Evolutionary conservation across 92 coral and sea anemone genomes (phyloP).

Genomic region (Actinostola sp.): DNA sequence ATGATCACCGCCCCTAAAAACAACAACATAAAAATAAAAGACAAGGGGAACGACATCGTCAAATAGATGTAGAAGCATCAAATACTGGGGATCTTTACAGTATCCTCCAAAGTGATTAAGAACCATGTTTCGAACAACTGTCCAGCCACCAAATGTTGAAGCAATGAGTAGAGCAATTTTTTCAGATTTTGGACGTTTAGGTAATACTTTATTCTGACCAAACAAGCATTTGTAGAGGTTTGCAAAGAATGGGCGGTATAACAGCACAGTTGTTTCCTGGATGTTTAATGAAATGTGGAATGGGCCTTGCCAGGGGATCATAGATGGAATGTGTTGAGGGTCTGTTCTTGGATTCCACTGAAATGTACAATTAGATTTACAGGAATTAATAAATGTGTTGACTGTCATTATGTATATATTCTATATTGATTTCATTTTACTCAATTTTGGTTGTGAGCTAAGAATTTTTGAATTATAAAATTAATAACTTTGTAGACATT

Average conservation of each 20-base stretch:
- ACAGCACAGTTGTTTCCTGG: conserved; percentile 39
- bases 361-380: too few relatives aligned
- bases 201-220: conserved; percentile 51
- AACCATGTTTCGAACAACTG: conserved; percentile 32
- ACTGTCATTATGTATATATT: conserved; percentile 21
- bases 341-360: not conserved
- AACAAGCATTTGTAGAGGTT: conserved; percentile 42
- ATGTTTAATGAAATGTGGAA: conserved; percentile 53
- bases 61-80: conserved; percentile 40
- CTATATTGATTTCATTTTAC: conserved; percentile 1
- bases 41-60: conserved; percentile 51
- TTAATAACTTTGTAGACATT: too few relatives aligned
- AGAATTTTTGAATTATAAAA: too few relatives aligned
- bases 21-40: conserved; percentile 31
- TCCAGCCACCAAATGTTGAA: conserved; percentile 59
- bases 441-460: too few relatives aligned
- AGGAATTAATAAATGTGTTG: not conserved
- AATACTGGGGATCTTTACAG: conserved; percentile 49
- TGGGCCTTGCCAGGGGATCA: conserved; percentile 65
- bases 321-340: too few relatives aligned
- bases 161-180: conserved; percentile 30
- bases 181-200: conserved; percentile 47
- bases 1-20: conserved; percentile 42
- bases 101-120: conserved; percentile 38
- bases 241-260: conserved; percentile 55